Conservation (phyloP, 2,888 invertebrate genomes). For the Zygothrica quintamaculata region DNA sequence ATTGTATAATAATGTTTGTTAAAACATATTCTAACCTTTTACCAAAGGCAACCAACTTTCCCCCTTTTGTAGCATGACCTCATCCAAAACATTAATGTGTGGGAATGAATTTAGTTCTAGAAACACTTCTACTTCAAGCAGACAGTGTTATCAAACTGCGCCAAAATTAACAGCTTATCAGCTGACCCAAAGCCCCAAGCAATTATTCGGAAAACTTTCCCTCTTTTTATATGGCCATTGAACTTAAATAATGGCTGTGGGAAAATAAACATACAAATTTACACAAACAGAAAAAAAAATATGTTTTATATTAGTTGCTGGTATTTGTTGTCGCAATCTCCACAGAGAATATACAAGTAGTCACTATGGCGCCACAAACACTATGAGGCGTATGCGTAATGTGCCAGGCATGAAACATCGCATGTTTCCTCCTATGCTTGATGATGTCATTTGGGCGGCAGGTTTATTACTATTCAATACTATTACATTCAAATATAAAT, state of each 20-base stretch:
- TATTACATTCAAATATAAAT: conserved; percentile 17
- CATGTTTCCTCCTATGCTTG: conserved; percentile 27
- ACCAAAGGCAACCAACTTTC: conserved; percentile 6
- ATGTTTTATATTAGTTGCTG: too few relatives aligned
- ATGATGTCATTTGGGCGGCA: conserved; percentile 60
- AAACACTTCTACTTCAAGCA: conserved; percentile 28
- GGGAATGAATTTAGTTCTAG: conserved; percentile 6
- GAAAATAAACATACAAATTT: conserved; percentile 17
- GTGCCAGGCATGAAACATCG: conserved; percentile 37
- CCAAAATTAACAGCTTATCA: conserved; percentile 33
- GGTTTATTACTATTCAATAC: conserved; percentile 29
- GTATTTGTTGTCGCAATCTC: conserved; percentile 12
- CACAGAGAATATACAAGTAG: conserved; percentile 1
- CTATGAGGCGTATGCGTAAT: conserved; percentile 55
- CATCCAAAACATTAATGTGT: conserved; percentile 44
- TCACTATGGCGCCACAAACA: conserved; percentile 51
- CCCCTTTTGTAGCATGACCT: conserved; percentile 52
- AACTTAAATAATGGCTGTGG: conserved; percentile 42
- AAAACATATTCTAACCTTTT: too few relatives aligned
- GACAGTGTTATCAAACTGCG: conserved; percentile 21
- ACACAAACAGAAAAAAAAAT: too few relatives aligned
- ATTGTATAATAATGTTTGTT: conserved; percentile 3
- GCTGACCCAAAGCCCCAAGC: conserved; percentile 14
- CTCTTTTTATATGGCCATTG: conserved; percentile 57
- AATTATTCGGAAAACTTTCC: conserved; percentile 52